phyloP scores from a whole-genome alignment of 2,888 invertebrate genomes.

The Drosophila basisetae region DNA sequence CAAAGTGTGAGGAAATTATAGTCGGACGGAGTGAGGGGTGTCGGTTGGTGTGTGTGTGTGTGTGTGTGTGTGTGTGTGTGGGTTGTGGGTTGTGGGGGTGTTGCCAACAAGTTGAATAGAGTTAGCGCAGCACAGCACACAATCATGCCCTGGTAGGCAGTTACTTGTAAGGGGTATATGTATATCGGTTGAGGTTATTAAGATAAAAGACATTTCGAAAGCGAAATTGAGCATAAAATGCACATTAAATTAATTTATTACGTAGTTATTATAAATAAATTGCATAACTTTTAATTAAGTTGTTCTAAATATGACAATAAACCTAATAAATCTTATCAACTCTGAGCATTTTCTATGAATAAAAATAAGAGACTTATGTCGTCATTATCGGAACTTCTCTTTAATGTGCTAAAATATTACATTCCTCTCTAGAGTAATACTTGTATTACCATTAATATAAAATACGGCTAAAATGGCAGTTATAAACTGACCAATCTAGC shows the following conservation, averaged over 20 bases:
- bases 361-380: background rate
- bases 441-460: background rate
- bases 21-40: background rate
- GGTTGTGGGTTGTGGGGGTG: background rate
- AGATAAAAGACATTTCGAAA: background rate
- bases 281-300: background rate
- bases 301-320: background rate
- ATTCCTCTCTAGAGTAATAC: background rate
- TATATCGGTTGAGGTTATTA: background rate
- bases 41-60: constrained; percentile 1
- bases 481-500: too few relatives aligned
- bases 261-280: background rate
- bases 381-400: background rate
- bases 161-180: constrained; percentile 1
- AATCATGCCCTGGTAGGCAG: constrained; percentile 29
- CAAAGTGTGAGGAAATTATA: constrained; percentile 25
- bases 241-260: background rate
- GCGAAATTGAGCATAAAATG: background rate
- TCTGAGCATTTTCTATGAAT: background rate
- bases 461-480: too few relatives aligned
- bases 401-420: background rate
- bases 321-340: background rate
- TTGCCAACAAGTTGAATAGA: constrained; percentile 68
- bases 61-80: background rate
- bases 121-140: constrained; percentile 58